Base-by-base conservation (phyloP, 2,113 vertebrate genomes). In the Anseranas semipalmata region DNA sequence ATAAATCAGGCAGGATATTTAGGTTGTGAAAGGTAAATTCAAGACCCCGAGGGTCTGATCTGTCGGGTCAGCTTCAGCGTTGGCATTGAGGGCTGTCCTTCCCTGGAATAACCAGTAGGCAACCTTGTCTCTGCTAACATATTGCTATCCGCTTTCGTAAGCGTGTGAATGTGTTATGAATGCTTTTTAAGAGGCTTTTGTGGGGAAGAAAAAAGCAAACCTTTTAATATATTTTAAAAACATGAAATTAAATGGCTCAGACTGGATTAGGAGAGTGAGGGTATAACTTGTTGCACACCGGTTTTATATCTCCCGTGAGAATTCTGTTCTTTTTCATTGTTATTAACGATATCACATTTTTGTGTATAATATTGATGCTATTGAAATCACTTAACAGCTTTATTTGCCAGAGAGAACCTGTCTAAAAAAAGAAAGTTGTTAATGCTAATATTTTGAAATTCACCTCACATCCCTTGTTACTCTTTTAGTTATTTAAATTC, bases 1-100 rank as follows among this genome's bases (percentile, higher is more conserved):
- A 90, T 95, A 95, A 94, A 96, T 95, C 89, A 90, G 87, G 79
- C 78, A 95, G 80, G 85, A 93, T 96, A 80, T 96, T 89, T 90
- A 91, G 79, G 90, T 93, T 95, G 75, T 95, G 95, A 96, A 97
- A 97, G 92, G 91, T 89, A 94, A 97, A 97, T 95, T 89, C 5
- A 2, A 75, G 74, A 89, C 92, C 93, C 71, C 1, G 4, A 93
- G 94, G 93, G 85, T 96, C 90, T 87, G 73, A 87, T 97, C 92
- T 74, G 32, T 80, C 7, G 11, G 85, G 92, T 95, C 85, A 90
- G 80, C 87, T 81, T 92, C 79, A 87, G 33, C 73, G 73, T 90
- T 80, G 87, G 73, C 87, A 83, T 92, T 12, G 5, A 73, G 93
- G 79, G 39, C 66, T 83, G 56, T 53, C 71, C 48, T 82, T 75